Evolutionary conservation across 92 coral and sea anemone genomes (phyloP).

Genomic region (Zoanthus gigantus): DNA sequence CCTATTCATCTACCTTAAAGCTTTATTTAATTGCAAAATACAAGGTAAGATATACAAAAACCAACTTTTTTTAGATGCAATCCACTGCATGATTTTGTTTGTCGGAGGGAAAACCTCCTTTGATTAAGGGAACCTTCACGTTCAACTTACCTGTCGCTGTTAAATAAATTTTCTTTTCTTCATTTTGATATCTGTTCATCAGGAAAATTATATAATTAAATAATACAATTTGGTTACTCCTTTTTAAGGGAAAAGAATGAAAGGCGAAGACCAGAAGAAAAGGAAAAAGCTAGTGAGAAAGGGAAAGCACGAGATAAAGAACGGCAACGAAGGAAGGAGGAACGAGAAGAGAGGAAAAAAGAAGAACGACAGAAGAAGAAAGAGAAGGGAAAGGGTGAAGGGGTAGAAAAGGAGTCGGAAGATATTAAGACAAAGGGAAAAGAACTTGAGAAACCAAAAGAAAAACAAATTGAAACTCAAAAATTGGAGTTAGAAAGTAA

Average conservation of each 20-base stretch:
- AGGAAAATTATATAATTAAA: too few species aligned
- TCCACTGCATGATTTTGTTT: too few species aligned
- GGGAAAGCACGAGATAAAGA: constrained; percentile 37
- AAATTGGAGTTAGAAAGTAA: constrained; percentile 50
- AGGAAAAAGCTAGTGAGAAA: constrained; percentile 55
- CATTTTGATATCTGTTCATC: too few species aligned
- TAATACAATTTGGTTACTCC: not conserved
- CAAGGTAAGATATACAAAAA: too few species aligned
- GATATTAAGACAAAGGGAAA: constrained; percentile 46
- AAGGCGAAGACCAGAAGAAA: constrained; percentile 69
- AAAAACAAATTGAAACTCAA: constrained; percentile 51
- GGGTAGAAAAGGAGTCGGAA: constrained; percentile 22
- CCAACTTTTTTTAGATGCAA: too few species aligned
- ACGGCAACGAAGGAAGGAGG: constrained; percentile 43
- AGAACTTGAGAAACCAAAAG: constrained; percentile 33
- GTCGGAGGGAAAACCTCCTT: too few species aligned
- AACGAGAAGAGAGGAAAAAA: constrained; percentile 61
- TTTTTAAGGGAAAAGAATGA: constrained; percentile 28
- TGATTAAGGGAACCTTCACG: too few species aligned
- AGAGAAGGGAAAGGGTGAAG: constrained; percentile 50
- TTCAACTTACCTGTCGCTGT: too few species aligned
- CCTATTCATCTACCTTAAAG: too few species aligned
- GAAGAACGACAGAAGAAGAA: constrained; percentile 56
- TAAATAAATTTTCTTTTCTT: too few species aligned
- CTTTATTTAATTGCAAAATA: too few species aligned